Evolutionary conservation across 2,888 invertebrate genomes (phyloP).

Genomic region (Pollenia angustigena): DNA sequence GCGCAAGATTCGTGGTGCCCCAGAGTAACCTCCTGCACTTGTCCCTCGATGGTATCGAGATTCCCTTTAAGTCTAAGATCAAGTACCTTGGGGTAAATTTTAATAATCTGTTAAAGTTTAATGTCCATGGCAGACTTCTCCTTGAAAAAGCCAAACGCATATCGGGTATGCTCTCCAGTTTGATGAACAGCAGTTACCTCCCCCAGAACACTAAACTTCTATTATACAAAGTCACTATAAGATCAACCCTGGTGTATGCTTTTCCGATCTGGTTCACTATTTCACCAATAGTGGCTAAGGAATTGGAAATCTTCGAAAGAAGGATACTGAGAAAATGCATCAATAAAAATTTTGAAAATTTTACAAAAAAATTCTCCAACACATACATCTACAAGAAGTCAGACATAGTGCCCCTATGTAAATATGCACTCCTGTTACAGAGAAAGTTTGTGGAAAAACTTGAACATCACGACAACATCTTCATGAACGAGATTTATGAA

Average conservation of each 20-base stretch:
- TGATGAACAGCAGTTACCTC: constrained; percentile 1
- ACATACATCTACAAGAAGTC: neutral
- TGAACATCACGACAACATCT: too few species aligned
- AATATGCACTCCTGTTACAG: too few species aligned
- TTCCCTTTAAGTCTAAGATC: constrained; percentile 29
- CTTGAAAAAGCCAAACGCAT: too few species aligned
- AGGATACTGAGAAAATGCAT: constrained; percentile 19
- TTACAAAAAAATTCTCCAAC: constrained; percentile 6
- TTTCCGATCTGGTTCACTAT: constrained; percentile 38
- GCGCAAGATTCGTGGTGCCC: neutral
- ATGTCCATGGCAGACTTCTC: too few species aligned
- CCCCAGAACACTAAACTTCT: neutral
- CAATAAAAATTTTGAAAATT: neutral
- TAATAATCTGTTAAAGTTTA: neutral
- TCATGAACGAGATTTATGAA: neutral
- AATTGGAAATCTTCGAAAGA: constrained; percentile 11
- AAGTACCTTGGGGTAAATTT: neutral
- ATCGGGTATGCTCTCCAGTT: too few species aligned
- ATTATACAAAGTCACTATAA: neutral
- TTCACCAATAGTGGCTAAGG: constrained; percentile 18
- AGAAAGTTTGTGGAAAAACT: too few species aligned
- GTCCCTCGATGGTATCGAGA: constrained; percentile 1
- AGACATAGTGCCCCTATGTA: too few species aligned
- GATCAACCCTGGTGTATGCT: neutral
- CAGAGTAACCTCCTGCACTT: constrained; percentile 27